A percentile compares a stretch with the other conserved stretches of the same genome.
phyloP scores from a whole-genome alignment of 2,113 vertebrate species.

The Poeciliopsis retropinna region DNA sequence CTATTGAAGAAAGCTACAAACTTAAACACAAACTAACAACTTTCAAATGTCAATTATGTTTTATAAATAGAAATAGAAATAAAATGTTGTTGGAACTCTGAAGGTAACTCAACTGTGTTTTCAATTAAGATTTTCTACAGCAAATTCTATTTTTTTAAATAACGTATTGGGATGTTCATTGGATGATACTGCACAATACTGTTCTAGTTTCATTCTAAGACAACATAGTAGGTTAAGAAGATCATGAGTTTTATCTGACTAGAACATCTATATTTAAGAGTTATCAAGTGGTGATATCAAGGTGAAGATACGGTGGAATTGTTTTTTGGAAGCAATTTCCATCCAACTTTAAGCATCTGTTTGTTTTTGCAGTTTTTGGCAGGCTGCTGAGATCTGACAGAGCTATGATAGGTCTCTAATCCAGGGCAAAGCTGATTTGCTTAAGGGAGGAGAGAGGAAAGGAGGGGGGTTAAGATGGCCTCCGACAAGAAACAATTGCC shows the following conservation, averaged over 20 bases:
- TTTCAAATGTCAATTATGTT: background rate
- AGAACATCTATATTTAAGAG: conserved; percentile 5
- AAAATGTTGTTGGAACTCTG: too few species aligned
- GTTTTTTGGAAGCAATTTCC: conserved; percentile 5
- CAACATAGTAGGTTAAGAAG: conserved; percentile 1
- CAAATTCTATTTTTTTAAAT: background rate
- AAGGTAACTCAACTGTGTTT: background rate
- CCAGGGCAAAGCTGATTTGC: conserved; percentile 78
- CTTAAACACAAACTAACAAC: background rate
- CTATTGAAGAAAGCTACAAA: background rate
- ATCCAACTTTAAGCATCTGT: conserved; percentile 56
- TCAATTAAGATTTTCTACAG: background rate
- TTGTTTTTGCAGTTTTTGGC: conserved; percentile 68
- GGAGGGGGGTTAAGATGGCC: conserved; percentile 61
- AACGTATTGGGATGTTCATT: background rate
- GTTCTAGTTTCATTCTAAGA: conserved; percentile 9
- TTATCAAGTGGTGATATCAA: conserved; percentile 31
- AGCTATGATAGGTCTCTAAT: conserved; percentile 74
- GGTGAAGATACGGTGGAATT: conserved; percentile 16
- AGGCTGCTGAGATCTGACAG: conserved; percentile 64
- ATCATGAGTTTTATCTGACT: conserved; percentile 6
- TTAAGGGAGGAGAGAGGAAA: conserved; percentile 38
- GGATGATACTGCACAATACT: background rate
- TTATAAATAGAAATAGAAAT: background rate
- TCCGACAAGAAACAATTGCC: conserved; percentile 77